A percentile compares a stretch with the other conserved stretches of the same genome.
phyloP scores from a whole-genome alignment of 2,113 vertebrate species.

The Ailuropoda melanoleuca region DNA sequence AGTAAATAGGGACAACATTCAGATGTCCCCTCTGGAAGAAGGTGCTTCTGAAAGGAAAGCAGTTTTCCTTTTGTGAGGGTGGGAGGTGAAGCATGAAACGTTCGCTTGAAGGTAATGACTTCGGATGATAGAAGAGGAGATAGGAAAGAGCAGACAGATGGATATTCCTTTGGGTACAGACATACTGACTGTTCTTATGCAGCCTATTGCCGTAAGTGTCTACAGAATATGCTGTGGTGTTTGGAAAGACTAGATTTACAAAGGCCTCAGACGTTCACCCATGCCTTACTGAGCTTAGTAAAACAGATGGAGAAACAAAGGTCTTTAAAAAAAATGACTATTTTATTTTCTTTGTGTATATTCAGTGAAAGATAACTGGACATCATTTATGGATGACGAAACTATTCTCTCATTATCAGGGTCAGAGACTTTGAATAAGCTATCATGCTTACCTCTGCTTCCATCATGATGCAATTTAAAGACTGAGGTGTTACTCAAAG shows the following conservation, averaged over 20 bases:
- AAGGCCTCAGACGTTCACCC: neutral
- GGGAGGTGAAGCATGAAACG: neutral
- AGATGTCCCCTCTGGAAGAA: neutral
- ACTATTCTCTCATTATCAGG: neutral
- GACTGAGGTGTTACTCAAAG: neutral
- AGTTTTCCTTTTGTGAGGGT: neutral
- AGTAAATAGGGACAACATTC: neutral
- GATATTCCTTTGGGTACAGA: neutral
- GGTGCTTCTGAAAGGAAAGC: neutral
- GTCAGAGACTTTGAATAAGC: neutral
- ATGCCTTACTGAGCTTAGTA: neutral
- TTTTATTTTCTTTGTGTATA: neutral
- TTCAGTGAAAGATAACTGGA: constrained; percentile 9
- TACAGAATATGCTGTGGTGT: neutral
- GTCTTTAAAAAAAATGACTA: neutral
- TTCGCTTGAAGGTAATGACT: neutral
- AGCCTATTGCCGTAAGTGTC: neutral
- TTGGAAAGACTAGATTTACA: neutral
- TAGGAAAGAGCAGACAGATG: neutral
- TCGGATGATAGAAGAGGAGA: neutral
- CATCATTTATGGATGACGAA: neutral
- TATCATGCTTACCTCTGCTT: neutral
- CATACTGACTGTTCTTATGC: neutral
- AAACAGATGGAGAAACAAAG: neutral
- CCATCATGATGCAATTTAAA: neutral